phyloP scores from a whole-genome alignment of 2,113 vertebrate genomes.

The Noctilio leporinus region DNA sequence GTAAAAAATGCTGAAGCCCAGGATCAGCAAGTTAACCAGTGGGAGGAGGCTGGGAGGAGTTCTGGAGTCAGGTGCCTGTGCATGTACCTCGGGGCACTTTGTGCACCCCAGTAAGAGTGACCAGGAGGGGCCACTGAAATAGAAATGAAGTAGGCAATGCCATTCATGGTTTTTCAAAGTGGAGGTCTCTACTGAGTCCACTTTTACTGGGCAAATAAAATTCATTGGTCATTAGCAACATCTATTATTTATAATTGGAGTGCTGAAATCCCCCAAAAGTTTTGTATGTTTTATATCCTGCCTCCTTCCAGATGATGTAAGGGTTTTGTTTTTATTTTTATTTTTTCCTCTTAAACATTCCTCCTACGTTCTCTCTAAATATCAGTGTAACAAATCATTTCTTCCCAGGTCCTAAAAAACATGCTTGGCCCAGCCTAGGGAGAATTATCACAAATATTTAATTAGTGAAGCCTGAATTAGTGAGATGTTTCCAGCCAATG shows the following conservation, averaged over 20 bases:
- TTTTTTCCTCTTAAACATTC: background rate
- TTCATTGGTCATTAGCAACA: background rate
- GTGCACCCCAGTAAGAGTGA: background rate
- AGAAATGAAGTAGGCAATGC: background rate
- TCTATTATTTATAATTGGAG: background rate
- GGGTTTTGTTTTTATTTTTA: too few species aligned
- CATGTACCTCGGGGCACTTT: background rate
- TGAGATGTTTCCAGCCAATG: background rate
- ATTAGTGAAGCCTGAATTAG: background rate
- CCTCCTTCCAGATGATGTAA: background rate
- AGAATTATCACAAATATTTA: background rate
- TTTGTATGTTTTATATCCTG: background rate
- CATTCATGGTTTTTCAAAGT: background rate
- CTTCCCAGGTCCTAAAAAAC: background rate
- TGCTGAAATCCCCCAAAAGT: background rate
- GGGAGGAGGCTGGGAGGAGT: background rate
- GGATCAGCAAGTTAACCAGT: background rate
- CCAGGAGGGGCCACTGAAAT: background rate
- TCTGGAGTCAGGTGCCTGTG: background rate
- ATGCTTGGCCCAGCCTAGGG: background rate
- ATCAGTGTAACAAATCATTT: background rate
- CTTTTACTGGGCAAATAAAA: background rate
- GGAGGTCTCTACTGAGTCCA: background rate
- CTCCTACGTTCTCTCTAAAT: background rate
- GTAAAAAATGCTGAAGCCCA: background rate